Conservation (phyloP, 64 coral and sea anemone species). For the Catalaphyllia jardinei region DNA sequence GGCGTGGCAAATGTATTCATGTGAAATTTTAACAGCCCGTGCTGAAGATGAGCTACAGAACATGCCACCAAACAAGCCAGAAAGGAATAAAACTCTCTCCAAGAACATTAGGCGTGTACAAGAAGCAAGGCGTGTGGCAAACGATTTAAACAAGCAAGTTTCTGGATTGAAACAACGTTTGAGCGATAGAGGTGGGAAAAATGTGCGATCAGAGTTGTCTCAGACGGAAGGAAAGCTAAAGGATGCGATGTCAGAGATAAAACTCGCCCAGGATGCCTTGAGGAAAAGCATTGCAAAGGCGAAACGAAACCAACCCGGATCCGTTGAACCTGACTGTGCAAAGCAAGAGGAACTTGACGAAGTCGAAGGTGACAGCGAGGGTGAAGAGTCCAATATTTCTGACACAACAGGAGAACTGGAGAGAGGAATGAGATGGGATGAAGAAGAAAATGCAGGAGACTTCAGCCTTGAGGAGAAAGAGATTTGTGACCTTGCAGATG, state of each 20-base stretch:
- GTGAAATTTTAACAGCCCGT: slow-evolving; percentile 37
- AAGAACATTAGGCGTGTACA: slow-evolving; percentile 30
- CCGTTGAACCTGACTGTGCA: not conserved
- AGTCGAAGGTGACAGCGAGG: not conserved
- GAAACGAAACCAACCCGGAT: not conserved
- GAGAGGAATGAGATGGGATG: no score
- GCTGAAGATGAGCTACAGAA: slow-evolving; percentile 34
- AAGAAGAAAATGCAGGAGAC: not conserved
- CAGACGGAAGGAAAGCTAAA: slow-evolving; percentile 28
- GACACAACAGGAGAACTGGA: no score
- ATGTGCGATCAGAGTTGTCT: slow-evolving; percentile 7
- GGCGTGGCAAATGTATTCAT: slow-evolving; percentile 28
- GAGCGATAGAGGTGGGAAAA: not conserved
- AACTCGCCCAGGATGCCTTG: slow-evolving; percentile 41
- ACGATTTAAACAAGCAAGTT: slow-evolving; percentile 17
- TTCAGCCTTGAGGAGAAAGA: not conserved
- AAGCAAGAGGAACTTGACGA: not conserved
- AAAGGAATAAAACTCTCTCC: slow-evolving; percentile 8
- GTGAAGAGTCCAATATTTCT: not conserved
- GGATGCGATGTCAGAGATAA: slow-evolving; percentile 38
- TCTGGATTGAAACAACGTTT: slow-evolving; percentile 20
- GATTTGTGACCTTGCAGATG: not conserved
- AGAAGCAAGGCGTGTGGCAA: not conserved
- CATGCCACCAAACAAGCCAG: not conserved
- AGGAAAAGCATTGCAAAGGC: slow-evolving; percentile 14